Evolutionary conservation across 2,888 invertebrate species (phyloP), one percentile per base, ranked within the genome.

Genomic region (Agonopterix arenella): DNA sequence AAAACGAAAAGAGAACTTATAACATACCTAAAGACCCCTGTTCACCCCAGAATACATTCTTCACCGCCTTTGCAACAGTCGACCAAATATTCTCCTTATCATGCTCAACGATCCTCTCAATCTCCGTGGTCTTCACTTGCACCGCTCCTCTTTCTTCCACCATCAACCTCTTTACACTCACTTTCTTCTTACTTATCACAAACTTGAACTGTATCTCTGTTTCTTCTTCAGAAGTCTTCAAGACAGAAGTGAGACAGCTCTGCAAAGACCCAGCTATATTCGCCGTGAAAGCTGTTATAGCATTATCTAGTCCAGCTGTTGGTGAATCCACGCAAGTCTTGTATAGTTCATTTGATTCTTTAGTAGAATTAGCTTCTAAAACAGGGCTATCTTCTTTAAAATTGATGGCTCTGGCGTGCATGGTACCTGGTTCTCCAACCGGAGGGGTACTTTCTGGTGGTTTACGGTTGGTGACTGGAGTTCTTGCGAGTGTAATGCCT

Each of bases 161-260:
- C 7, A 81, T 63, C 7, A 82, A 63, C 51, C 70, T 73, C 56
- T 79, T 80, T 8, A 85, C 77, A 53, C 77, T 80, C 10, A 86
- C 80, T 58, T 75, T 85, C 61, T 73, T 85, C 61, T 84, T 86
- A 1, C 83, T 83, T 55, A 89, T 85, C 5, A 83, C 76, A 61
- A 89, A 88, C 68, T 89, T 84, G 52, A 89, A 88, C 64, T 89
- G 84, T 61, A 89, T 83, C 62, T 89, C 88, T 0, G 88, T 88
- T 59, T 86, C 85, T 42, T 84, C 84, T 46, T 80, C 84, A 2
- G 70, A 76, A 1, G 82, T 71, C 58, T 68, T 72, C 46, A 89
- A 56, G 10, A 80, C 84, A 1, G 83, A 72, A 47, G 71, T 73
- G 36, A 89, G 62, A 49, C 88, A 88, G 28, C 73, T 79, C 56